phyloP scores from a whole-genome alignment of 2,113 vertebrate genomes.

The mouse (Mus musculus) region GRCm39 chr7:92106501-92107000 shows the following conservation, averaged over 20 bases:
- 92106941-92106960: not conserved
- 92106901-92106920: not conserved
- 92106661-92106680: not conserved
- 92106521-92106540: not conserved
- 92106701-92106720: not conserved
- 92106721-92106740: not conserved
- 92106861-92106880: not conserved
- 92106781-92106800: not conserved
- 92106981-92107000: not conserved
- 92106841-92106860: constrained; percentile 1
- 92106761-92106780: not conserved
- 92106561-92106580: not conserved
- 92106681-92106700: not conserved
- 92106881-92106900: constrained; percentile 18
- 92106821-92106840: not conserved
- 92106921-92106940: not conserved
- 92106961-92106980: not conserved
- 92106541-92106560: not conserved
- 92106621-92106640: not conserved
- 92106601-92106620: not conserved
- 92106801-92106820: constrained; percentile 21
- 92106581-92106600: not conserved
- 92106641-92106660: not conserved
- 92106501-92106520: not conserved
- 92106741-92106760: not conserved